phyloP scores from a whole-genome alignment of 1,140 invertebrate species.

The Achroia grisella region DNA sequence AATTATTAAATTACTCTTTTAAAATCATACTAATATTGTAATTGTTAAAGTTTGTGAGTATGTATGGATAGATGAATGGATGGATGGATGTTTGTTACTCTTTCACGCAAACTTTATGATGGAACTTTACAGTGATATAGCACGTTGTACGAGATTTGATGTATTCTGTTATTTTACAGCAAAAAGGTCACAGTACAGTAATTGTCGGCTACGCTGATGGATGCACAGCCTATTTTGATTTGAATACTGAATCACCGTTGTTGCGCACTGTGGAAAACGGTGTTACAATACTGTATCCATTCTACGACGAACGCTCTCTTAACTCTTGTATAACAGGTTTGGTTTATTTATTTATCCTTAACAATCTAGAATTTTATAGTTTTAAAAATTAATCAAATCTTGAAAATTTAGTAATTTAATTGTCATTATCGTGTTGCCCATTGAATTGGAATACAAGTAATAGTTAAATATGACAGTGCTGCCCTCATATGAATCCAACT shows the following conservation, averaged over 20 bases:
- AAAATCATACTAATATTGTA: too few relatives aligned
- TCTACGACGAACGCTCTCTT: constrained; percentile 38
- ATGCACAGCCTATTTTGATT: constrained; percentile 75
- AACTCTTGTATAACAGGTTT: constrained; percentile 50
- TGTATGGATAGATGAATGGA: too few relatives aligned
- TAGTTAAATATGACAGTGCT: too few relatives aligned
- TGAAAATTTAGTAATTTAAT: too few relatives aligned
- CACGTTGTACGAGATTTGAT: background rate
- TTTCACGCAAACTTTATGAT: too few relatives aligned
- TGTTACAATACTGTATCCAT: constrained; percentile 56
- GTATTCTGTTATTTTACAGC: constrained; percentile 32
- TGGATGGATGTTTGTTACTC: too few relatives aligned
- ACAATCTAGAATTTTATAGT: too few relatives aligned
- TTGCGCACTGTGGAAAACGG: constrained; percentile 49
- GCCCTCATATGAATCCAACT: too few relatives aligned
- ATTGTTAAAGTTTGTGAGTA: too few relatives aligned
- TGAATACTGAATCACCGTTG: constrained; percentile 71
- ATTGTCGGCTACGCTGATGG: constrained; percentile 80
- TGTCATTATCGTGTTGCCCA: too few relatives aligned
- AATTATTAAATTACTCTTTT: background rate
- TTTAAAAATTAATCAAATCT: background rate
- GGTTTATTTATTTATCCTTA: constrained; percentile 2
- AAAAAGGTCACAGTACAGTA: constrained; percentile 68
- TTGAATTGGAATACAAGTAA: too few relatives aligned
- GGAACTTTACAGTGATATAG: too few relatives aligned